phyloP scores from a whole-genome alignment of 2,113 vertebrate genomes.

The Corynorhinus townsendii region DNA sequence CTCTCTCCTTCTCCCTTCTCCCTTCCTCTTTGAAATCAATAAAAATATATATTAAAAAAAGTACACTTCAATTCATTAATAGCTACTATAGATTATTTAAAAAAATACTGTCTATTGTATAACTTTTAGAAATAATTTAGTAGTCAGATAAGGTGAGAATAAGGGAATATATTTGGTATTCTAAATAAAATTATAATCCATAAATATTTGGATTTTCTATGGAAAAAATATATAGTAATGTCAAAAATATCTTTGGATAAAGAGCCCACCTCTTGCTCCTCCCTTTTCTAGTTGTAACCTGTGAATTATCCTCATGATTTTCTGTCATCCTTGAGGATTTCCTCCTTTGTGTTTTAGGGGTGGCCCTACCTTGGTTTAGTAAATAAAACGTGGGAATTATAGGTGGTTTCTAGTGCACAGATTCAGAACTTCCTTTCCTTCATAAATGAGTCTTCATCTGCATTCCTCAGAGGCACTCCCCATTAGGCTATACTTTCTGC shows the following conservation, averaged over 20 bases:
- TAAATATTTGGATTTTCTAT: neutral
- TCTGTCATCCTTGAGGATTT: neutral
- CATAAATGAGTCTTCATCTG: conserved; percentile 49
- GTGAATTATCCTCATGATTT: neutral
- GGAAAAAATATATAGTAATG: neutral
- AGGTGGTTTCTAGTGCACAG: conserved; percentile 50
- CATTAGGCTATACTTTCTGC: conserved; percentile 48
- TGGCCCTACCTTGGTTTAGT: neutral
- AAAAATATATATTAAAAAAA: too few species aligned
- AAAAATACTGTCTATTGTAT: neutral
- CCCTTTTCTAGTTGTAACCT: neutral
- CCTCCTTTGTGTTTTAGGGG: neutral
- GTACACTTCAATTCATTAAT: neutral
- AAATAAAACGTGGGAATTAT: conserved; percentile 14
- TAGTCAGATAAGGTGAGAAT: neutral
- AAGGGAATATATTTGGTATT: neutral
- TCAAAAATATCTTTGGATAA: neutral
- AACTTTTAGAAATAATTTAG: neutral
- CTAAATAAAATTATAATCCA: neutral
- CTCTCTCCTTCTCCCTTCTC: too few species aligned
- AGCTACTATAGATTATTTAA: neutral
- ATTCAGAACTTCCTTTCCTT: conserved; percentile 56
- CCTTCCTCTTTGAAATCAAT: too few species aligned
- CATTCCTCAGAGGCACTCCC: conserved; percentile 20
- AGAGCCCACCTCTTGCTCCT: neutral